Evolutionary conservation across 2,797 vertebrate species (phyloP).

Genomic region (Arremon brunneinucha): DNA sequence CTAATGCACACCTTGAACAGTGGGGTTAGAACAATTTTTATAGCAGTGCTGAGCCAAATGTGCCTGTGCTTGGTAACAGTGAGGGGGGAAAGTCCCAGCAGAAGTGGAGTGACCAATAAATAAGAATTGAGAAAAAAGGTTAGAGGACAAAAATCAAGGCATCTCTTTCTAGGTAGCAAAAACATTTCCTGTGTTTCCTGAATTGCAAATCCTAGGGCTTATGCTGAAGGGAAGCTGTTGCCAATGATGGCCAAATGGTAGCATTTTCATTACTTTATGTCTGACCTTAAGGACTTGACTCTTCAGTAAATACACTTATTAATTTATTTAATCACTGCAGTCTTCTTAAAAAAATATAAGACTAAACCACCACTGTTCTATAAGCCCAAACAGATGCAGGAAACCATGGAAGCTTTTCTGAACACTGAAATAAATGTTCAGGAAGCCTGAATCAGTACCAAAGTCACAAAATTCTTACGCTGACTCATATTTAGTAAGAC

Average conservation of each 20-base stretch:
- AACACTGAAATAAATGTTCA: not conserved
- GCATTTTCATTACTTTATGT: not conserved
- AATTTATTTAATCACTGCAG: not conserved
- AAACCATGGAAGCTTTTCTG: not conserved
- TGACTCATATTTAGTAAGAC: not conserved
- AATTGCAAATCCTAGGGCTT: not conserved
- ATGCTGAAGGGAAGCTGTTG: not conserved
- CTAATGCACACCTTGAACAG: fast-evolving
- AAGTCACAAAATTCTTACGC: not conserved
- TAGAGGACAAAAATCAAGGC: not conserved
- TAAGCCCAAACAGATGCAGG: not conserved
- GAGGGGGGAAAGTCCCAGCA: not conserved
- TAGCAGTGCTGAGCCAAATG: not conserved
- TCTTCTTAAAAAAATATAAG: not conserved
- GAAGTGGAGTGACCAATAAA: not conserved
- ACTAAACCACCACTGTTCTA: not conserved
- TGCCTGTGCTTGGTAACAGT: not conserved
- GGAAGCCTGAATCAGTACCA: not conserved
- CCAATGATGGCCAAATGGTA: not conserved
- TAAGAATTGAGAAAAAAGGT: not conserved
- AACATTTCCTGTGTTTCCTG: not conserved
- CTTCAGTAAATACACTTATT: not conserved
- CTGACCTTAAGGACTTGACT: not conserved
- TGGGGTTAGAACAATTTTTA: not conserved
- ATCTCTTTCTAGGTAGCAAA: not conserved